These are phyloP conservation scores for Amphiprion percula DNA, from an alignment of 2,113 vertebrate species.

Conservation along the genomic window DNA sequence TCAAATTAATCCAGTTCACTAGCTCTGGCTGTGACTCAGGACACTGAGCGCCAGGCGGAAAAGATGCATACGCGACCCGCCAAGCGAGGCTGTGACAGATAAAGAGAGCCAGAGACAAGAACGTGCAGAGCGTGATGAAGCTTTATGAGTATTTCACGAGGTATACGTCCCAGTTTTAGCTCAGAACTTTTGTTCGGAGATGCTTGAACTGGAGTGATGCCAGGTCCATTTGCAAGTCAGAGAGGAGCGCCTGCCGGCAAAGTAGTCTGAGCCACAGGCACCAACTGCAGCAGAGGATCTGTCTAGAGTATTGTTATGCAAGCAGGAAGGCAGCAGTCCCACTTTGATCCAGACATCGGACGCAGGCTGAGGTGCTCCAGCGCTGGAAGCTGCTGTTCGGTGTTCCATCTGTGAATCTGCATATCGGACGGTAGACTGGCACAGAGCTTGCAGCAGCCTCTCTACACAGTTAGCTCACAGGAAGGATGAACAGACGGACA, in stretches of 20 bases:
- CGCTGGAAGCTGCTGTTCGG: conserved; percentile 45
- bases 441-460: background rate
- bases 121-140: background rate
- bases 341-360: conserved; percentile 67
- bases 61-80: conserved; percentile 52
- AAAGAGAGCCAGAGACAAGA: background rate
- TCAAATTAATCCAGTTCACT: conserved; percentile 72
- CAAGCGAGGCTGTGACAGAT: conserved; percentile 30
- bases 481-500: conserved; percentile 34
- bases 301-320: conserved; percentile 75
- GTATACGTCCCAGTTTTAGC: conserved; percentile 45
- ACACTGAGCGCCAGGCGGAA: conserved; percentile 51
- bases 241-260: conserved; percentile 40
- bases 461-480: background rate
- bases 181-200: conserved; percentile 57
- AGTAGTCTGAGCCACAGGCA: conserved; percentile 72
- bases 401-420: conserved; percentile 24
- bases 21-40: conserved; percentile 71
- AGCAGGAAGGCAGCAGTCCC: conserved; percentile 68
- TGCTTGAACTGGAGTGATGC: conserved; percentile 60
- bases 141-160: conserved; percentile 43
- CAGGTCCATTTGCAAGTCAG: conserved; percentile 78
- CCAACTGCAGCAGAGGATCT: conserved; percentile 60
- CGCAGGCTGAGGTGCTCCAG: conserved; percentile 54
- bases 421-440: conserved; percentile 4